phyloP scores from a whole-genome alignment of 2,797 vertebrate species.

The Cossypha dichroa region DNA sequence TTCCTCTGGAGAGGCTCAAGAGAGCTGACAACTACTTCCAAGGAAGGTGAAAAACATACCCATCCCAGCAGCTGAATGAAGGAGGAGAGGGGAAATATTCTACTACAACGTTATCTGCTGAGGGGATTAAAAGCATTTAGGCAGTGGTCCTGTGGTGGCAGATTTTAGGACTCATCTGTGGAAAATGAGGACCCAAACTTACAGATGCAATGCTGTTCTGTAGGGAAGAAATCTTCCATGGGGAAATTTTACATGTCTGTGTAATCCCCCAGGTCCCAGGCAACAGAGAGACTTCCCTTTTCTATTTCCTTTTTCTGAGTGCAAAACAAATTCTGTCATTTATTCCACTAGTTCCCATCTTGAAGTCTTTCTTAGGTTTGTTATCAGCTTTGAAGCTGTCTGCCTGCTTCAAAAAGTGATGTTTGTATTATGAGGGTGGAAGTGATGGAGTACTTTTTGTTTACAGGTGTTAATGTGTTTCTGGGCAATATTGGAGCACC shows the following conservation, averaged over 20 bases:
- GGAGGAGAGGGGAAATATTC: neutral
- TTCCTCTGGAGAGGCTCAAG: slow-evolving; percentile 59
- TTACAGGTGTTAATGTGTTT: neutral
- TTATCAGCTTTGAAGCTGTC: neutral
- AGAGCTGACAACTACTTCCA: slow-evolving; percentile 61
- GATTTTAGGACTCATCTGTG: neutral
- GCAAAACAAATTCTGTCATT: neutral
- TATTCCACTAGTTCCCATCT: neutral
- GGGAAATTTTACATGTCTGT: neutral
- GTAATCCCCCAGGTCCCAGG: fast-evolving
- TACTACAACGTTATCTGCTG: neutral
- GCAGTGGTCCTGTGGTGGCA: neutral
- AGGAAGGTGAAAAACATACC: slow-evolving; percentile 47
- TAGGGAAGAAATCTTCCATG: neutral
- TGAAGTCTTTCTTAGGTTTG: neutral
- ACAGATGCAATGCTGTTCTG: neutral
- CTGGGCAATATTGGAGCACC: neutral
- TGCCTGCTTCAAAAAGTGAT: neutral
- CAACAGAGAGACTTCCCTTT: neutral
- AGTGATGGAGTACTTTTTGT: neutral
- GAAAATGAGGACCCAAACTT: neutral
- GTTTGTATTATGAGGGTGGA: neutral
- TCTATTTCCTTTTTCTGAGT: neutral
- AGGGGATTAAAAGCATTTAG: neutral
- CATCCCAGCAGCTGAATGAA: neutral